Evolutionary conservation across 2,888 invertebrate species (phyloP).

Genomic region (Thecophora atra): DNA sequence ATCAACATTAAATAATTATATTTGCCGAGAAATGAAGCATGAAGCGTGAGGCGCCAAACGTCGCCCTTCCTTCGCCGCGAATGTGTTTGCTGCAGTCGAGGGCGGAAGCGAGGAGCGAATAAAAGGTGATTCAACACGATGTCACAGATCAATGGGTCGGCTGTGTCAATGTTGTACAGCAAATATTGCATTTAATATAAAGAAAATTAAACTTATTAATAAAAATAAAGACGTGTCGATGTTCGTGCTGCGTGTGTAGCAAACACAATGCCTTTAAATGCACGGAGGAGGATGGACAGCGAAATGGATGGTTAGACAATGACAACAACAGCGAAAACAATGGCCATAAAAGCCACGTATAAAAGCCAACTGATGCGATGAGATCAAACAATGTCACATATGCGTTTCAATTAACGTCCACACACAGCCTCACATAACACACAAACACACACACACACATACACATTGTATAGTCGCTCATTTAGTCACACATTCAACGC

Average conservation of each 20-base stretch:
- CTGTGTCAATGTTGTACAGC: no score
- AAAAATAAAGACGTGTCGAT: no score
- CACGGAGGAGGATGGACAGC: neutral
- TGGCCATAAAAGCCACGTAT: constrained; percentile 13
- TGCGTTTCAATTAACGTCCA: constrained; percentile 8
- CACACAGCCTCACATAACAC: neutral
- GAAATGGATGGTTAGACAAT: neutral
- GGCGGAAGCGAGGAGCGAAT: no score
- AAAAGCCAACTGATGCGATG: constrained; percentile 18
- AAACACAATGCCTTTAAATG: no score
- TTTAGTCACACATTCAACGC: neutral
- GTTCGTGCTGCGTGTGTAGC: no score
- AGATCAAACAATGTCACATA: constrained; percentile 12
- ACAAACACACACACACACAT: neutral
- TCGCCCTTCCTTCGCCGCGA: neutral
- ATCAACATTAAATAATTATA: constrained; percentile 19
- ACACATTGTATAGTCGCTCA: neutral
- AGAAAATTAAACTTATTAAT: no score
- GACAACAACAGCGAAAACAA: constrained; percentile 10
- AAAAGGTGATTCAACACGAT: no score
- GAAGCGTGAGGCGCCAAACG: neutral
- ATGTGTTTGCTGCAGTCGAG: no score
- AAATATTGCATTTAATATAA: no score
- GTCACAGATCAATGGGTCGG: no score
- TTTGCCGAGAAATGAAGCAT: constrained; percentile 7